phyloP scores from a whole-genome alignment of 2,113 vertebrate species.

The Dinomys branickii region DNA sequence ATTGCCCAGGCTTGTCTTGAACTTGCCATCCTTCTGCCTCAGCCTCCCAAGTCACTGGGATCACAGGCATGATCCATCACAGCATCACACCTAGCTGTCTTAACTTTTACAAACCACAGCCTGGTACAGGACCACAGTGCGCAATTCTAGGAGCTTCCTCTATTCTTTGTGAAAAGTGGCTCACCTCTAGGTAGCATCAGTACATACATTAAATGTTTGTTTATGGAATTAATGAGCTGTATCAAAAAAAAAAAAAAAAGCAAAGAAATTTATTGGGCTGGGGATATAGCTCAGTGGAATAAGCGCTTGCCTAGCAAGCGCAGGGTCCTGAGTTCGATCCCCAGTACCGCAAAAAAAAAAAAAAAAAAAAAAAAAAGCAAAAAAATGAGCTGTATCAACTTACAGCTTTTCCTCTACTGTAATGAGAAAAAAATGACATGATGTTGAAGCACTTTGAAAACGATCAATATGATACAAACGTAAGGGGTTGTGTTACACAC shows the following conservation, averaged over 20 bases:
- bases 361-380: too few species aligned
- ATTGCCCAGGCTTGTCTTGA: neutral
- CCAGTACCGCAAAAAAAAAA: too few species aligned
- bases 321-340: too few species aligned
- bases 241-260: too few species aligned
- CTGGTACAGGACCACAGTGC: neutral
- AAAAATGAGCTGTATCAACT: too few species aligned
- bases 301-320: too few species aligned
- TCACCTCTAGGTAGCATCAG: neutral
- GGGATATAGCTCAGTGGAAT: too few species aligned
- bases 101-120: neutral
- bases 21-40: neutral
- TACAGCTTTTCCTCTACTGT: neutral
- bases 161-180: neutral
- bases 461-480: neutral
- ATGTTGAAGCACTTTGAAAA: neutral
- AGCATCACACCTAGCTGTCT: neutral
- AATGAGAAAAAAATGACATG: neutral
- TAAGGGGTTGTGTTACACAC: neutral
- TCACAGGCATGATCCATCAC: neutral
- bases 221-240: neutral
- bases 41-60: neutral
- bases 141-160: neutral
- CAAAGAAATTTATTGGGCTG: too few species aligned
- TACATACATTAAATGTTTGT: neutral